phyloP scores from a whole-genome alignment of 1,140 invertebrate genomes.

The Tetramorium alpestre region DNA sequence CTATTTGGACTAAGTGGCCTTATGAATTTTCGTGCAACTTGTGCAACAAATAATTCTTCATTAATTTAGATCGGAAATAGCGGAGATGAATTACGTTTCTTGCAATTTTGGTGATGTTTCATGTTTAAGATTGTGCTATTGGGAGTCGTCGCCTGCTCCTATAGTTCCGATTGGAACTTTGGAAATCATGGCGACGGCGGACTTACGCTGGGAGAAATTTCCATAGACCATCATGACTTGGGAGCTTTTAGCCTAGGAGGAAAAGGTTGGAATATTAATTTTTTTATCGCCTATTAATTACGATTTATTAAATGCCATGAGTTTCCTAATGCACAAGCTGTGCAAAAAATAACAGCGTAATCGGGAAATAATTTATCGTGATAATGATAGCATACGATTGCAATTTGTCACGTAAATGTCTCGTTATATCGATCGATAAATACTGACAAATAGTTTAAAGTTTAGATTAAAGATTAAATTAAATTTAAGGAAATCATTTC shows the following conservation, averaged over 20 bases:
- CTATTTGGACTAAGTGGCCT: not conserved
- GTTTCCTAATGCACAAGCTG: not conserved
- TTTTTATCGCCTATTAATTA: not conserved
- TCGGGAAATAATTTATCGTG: not conserved
- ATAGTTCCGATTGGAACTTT: slow-evolving; percentile 58
- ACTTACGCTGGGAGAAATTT: slow-evolving; percentile 76
- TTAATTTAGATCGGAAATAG: not conserved
- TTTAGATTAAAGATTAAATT: not conserved
- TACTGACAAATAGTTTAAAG: not conserved
- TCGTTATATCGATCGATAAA: not conserved
- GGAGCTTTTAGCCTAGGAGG: slow-evolving; percentile 20
- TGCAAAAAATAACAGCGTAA: not conserved
- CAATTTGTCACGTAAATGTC: not conserved
- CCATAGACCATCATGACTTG: slow-evolving; percentile 48
- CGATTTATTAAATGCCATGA: not conserved
- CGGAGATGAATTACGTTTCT: not conserved
- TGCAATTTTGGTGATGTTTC: not conserved
- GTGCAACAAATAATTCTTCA: not conserved
- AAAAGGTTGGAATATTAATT: slow-evolving; percentile 28
- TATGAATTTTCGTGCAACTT: slow-evolving; percentile 5
- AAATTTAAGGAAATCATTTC: slow-evolving; percentile 34
- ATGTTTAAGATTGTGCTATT: slow-evolving; percentile 70
- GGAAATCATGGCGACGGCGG: slow-evolving; percentile 57
- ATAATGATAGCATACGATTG: not conserved
- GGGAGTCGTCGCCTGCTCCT: slow-evolving; percentile 57